phyloP scores from a whole-genome alignment of 1,140 invertebrate genomes.

The Drosophila nigrodunni region DNA sequence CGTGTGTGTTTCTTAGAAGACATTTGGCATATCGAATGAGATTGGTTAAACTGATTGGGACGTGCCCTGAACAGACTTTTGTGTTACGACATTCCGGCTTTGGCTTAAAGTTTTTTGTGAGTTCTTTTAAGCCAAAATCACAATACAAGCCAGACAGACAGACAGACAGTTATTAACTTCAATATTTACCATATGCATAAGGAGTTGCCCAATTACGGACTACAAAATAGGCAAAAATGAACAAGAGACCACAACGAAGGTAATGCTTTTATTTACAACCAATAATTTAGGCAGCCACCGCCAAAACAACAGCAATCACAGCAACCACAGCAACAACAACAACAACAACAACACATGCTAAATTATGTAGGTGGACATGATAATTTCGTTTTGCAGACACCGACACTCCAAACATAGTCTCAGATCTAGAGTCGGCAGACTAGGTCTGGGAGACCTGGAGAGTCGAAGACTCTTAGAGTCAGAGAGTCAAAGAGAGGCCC shows the following conservation, averaged over 20 bases:
- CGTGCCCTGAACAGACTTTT: constrained; percentile 24
- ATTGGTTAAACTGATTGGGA: constrained; percentile 39
- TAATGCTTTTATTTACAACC: constrained; percentile 73
- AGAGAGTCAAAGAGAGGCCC: constrained; percentile 10
- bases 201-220: constrained; percentile 64
- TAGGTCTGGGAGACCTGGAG: too few species aligned
- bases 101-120: background rate
- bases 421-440: background rate
- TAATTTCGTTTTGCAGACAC: constrained; percentile 71
- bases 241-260: constrained; percentile 43
- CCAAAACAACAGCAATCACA: constrained; percentile 14
- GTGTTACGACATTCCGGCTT: constrained; percentile 11
- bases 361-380: constrained; percentile 80
- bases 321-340: constrained; percentile 44
- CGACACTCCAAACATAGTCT: constrained; percentile 33
- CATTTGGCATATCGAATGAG: constrained; percentile 44
- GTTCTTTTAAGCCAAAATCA: background rate
- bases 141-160: constrained; percentile 6
- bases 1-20: constrained; percentile 56
- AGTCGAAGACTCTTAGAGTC: background rate
- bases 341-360: constrained; percentile 64
- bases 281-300: constrained; percentile 67
- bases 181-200: constrained; percentile 9
- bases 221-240: constrained; percentile 69
- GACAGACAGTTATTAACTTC: constrained; percentile 33